phyloP scores from a whole-genome alignment of 1,140 invertebrate genomes.

The Temnothorax curvispinosus region DNA sequence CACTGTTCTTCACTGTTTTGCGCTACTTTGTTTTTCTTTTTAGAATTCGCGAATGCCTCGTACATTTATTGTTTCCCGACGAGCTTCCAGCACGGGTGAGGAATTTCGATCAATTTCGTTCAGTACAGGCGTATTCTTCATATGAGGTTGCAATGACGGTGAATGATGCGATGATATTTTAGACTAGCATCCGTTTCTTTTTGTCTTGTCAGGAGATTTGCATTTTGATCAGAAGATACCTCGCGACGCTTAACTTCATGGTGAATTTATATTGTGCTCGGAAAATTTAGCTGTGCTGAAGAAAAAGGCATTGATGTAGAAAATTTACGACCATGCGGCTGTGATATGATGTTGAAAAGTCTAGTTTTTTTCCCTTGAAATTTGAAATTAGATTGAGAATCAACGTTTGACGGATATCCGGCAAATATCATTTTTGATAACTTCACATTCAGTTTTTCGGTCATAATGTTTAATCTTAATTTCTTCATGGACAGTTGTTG shows the following conservation, averaged over 20 bases:
- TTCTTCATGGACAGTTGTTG: neutral
- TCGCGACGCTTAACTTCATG: neutral
- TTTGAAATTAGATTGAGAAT: slow-evolving; percentile 5
- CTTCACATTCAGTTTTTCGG: neutral
- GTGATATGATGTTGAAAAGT: neutral
- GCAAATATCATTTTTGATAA: slow-evolving; percentile 4
- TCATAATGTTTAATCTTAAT: neutral
- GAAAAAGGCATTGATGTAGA: neutral
- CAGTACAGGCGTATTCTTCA: neutral
- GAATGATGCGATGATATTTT: neutral
- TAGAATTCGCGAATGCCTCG: neutral
- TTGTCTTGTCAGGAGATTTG: neutral
- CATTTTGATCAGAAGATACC: neutral
- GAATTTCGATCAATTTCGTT: slow-evolving; percentile 3
- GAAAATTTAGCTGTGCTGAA: slow-evolving; percentile 13
- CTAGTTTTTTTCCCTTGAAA: neutral
- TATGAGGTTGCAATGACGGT: neutral
- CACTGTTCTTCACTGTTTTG: neutral
- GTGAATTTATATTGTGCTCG: neutral
- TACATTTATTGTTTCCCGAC: neutral
- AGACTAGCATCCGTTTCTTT: neutral
- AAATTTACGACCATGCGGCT: slow-evolving; percentile 17
- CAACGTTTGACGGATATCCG: neutral
- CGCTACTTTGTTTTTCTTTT: too few species aligned
- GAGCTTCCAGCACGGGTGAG: neutral